phyloP scores from a whole-genome alignment of 2,113 vertebrate genomes.

The Cricetomys ansorgei region DNA sequence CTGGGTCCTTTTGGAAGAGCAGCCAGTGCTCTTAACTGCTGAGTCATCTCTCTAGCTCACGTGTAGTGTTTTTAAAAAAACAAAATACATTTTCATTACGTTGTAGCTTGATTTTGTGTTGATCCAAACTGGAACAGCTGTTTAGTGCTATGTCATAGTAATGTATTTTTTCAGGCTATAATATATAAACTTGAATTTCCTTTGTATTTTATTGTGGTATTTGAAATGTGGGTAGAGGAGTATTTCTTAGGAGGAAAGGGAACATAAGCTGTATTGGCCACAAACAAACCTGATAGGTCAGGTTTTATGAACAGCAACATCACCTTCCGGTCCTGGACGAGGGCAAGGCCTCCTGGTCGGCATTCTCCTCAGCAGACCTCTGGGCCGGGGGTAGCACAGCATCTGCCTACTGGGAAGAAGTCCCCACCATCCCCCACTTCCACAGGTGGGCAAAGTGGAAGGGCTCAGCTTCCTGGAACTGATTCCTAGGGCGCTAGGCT shows the following conservation, averaged over 20 bases:
- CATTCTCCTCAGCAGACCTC: not conserved
- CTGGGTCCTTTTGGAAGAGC: too few relatives aligned
- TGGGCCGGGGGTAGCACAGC: not conserved
- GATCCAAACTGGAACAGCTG: conserved; percentile 75
- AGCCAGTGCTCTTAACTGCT: too few relatives aligned
- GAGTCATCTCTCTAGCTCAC: too few relatives aligned
- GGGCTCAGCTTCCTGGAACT: not conserved
- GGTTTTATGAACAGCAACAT: conserved; percentile 66
- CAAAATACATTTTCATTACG: conserved; percentile 61
- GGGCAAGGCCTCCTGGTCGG: not conserved
- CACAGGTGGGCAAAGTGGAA: not conserved
- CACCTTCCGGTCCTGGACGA: not conserved
- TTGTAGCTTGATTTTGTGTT: conserved; percentile 69
- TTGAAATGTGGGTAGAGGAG: conserved; percentile 70
- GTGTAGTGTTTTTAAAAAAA: conserved; percentile 65
- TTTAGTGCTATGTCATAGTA: conserved; percentile 69
- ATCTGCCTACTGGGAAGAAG: not conserved
- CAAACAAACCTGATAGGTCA: conserved; percentile 71
- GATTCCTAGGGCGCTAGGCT: not conserved
- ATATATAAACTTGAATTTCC: conserved; percentile 85
- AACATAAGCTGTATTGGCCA: conserved; percentile 71
- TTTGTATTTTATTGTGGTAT: conserved; percentile 77
- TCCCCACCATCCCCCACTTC: not conserved
- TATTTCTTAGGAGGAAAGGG: conserved; percentile 62
- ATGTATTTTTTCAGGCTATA: conserved; percentile 68